Conservation (phyloP, 1,140 invertebrate species). For the Pseudomyrmex dendroicus region DNA sequence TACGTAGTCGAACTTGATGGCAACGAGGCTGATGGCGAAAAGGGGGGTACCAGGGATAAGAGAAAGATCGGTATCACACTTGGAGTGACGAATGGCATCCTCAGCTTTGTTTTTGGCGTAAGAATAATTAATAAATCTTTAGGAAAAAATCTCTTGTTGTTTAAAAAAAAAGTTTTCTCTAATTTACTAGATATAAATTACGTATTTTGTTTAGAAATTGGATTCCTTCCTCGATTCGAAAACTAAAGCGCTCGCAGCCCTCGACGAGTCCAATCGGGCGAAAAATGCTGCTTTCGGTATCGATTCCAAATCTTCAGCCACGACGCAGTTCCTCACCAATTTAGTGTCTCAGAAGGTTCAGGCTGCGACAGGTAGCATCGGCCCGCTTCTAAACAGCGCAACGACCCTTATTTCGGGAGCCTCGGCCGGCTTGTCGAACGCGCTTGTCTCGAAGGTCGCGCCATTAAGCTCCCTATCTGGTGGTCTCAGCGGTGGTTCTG, state of each 20-base stretch:
- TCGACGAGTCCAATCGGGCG: slow-evolving; percentile 89
- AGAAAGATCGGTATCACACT: slow-evolving; percentile 89
- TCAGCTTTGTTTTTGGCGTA: slow-evolving; percentile 92
- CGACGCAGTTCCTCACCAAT: slow-evolving; percentile 78
- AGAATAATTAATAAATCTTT: slow-evolving; percentile 70
- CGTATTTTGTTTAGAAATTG: slow-evolving; percentile 87
- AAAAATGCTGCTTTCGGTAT: slow-evolving; percentile 91
- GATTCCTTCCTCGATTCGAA: slow-evolving; percentile 91
- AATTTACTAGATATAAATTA: neutral
- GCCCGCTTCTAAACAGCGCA: slow-evolving; percentile 79
- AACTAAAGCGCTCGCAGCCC: slow-evolving; percentile 87
- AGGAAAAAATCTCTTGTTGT: neutral
- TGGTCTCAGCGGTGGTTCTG: slow-evolving; percentile 72
- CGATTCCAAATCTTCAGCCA: slow-evolving; percentile 81
- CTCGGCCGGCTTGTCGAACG: slow-evolving; percentile 74
- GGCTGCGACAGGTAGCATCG: slow-evolving; percentile 77
- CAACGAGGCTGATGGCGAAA: slow-evolving; percentile 76
- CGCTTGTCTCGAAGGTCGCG: slow-evolving; percentile 79
- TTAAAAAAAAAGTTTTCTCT: no score
- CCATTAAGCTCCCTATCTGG: slow-evolving; percentile 79
- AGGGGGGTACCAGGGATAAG: slow-evolving; percentile 87
- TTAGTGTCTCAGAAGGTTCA: slow-evolving; percentile 78
- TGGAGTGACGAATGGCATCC: slow-evolving; percentile 90
- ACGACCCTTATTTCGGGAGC: slow-evolving; percentile 78
- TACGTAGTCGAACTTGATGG: slow-evolving; percentile 80